A percentile compares a stretch with the other conserved stretches of the same genome.
These are phyloP conservation scores for Sinodicranocentrus sp. DNA, from an alignment of 2,888 invertebrate genomes.

Conservation along the genomic window DNA sequence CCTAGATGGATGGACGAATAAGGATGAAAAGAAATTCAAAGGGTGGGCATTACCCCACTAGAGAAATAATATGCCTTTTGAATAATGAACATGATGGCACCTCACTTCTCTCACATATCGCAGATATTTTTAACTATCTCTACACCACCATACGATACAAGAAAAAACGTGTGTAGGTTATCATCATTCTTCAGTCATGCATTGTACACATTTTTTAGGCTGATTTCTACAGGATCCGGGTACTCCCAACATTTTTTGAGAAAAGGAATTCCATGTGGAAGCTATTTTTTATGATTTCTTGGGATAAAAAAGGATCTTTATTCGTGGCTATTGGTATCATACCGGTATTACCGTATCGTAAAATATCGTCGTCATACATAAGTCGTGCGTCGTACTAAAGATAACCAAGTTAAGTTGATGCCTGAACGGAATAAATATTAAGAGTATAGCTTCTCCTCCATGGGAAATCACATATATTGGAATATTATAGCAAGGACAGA, in stretches of 20 bases:
- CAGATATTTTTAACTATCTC: constrained; percentile 14
- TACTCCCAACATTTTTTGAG: too few species aligned
- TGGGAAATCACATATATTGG: background rate
- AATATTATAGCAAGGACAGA: background rate
- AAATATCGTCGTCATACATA: constrained; percentile 38
- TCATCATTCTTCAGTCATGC: too few species aligned
- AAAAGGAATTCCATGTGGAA: background rate
- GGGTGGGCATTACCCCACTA: background rate
- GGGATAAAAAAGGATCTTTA: constrained; percentile 24
- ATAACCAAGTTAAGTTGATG: constrained; percentile 48
- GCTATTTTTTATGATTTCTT: constrained; percentile 21
- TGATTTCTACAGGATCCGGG: too few species aligned
- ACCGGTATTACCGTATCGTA: constrained; percentile 22
- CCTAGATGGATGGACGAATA: background rate
- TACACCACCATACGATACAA: too few species aligned
- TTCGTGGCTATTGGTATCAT: constrained; percentile 12
- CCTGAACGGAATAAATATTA: constrained; percentile 46
- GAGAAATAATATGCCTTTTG: background rate
- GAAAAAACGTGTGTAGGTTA: too few species aligned
- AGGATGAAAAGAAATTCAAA: background rate
- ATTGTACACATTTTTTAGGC: too few species aligned
- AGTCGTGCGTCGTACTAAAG: constrained; percentile 3
- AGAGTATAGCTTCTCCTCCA: background rate
- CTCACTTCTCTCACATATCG: background rate
- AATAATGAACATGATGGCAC: constrained; percentile 2